phyloP scores from a whole-genome alignment of 2,888 invertebrate species.

The Amiota mariae region DNA sequence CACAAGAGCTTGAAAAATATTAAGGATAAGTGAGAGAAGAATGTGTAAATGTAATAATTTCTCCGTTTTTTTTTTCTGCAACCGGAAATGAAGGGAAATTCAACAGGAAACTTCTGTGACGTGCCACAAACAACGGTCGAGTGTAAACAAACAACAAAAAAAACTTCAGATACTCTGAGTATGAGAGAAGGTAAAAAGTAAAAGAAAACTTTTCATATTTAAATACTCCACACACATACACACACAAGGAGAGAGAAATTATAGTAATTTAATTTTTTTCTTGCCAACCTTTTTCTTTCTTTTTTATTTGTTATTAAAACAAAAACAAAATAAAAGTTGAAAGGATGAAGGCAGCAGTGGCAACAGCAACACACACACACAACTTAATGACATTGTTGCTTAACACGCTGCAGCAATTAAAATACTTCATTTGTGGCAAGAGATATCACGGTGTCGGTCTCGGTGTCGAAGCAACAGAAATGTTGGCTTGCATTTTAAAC shows the following conservation, averaged over 20 bases:
- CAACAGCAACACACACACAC: background rate
- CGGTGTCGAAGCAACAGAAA: background rate
- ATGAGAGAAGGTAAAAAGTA: too few relatives aligned
- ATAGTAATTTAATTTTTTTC: conserved; percentile 42
- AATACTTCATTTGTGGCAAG: conserved; percentile 3
- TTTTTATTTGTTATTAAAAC: background rate
- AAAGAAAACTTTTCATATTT: conserved; percentile 27
- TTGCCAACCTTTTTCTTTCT: conserved; percentile 23
- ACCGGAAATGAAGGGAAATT: conserved; percentile 66
- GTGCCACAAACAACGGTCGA: conserved; percentile 59
- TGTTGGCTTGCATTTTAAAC: conserved; percentile 5
- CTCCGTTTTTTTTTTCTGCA: conserved; percentile 36
- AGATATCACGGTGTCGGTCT: background rate
- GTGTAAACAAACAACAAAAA: conserved; percentile 39
- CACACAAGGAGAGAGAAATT: conserved; percentile 34
- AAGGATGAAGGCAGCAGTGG: background rate
- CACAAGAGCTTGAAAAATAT: background rate
- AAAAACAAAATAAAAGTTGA: background rate
- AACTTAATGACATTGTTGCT: conserved; percentile 41
- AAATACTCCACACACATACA: conserved; percentile 17
- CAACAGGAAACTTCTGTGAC: conserved; percentile 66
- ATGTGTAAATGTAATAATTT: conserved; percentile 63
- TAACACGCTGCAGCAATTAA: conserved; percentile 29
- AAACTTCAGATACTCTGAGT: background rate
- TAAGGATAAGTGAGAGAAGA: background rate